phyloP scores from a whole-genome alignment of 64 coral and sea anemone species.

The Catalaphyllia jardinei region DNA sequence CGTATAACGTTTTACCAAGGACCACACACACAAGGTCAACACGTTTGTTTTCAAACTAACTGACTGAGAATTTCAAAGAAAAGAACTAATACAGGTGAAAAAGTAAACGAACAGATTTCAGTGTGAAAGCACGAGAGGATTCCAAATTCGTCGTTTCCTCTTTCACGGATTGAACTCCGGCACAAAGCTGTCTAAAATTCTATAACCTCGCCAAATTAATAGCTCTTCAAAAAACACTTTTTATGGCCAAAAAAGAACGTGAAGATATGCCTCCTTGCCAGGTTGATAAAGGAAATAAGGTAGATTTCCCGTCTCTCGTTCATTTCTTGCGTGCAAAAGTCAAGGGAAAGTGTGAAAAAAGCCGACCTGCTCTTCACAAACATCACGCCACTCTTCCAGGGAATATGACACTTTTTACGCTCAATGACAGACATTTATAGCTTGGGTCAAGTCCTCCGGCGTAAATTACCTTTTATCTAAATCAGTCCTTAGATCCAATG shows the following conservation, averaged over 20 bases:
- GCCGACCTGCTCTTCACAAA: background rate
- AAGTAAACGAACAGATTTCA: background rate
- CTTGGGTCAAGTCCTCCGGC: conserved; percentile 3
- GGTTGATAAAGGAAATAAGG: background rate
- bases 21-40: conserved; percentile 25
- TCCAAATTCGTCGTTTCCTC: no score
- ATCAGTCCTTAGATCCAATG: background rate
- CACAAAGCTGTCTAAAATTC: background rate
- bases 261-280: background rate
- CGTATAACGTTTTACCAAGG: background rate
- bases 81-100: background rate
- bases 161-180: background rate
- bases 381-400: background rate
- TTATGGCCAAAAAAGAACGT: background rate
- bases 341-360: background rate
- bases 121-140: no score
- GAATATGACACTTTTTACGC: background rate
- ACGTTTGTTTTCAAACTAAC: background rate
- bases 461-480: conserved; percentile 19
- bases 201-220: background rate
- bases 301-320: background rate
- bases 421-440: background rate
- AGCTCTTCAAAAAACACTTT: background rate
- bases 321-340: conserved; percentile 9
- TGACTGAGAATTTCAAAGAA: background rate